Evolutionary conservation across 2,113 vertebrate genomes (phyloP).

Genomic region (Panthera tigris): DNA sequence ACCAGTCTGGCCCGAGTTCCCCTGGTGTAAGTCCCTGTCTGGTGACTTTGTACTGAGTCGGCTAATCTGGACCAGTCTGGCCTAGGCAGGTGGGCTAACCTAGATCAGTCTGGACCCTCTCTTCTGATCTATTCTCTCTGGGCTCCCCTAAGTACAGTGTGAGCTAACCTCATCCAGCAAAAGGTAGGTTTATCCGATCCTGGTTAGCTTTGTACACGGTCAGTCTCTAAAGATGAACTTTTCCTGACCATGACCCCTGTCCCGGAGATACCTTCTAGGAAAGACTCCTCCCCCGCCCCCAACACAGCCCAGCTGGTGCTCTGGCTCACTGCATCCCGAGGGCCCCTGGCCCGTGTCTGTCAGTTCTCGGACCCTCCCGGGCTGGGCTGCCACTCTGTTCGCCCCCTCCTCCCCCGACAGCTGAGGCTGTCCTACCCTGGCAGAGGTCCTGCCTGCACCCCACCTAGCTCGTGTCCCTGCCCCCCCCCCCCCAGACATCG

Average conservation of each 20-base stretch:
- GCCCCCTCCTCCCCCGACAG: not conserved
- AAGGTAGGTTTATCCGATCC: not conserved
- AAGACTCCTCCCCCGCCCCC: not conserved
- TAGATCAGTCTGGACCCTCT: not conserved
- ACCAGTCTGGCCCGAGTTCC: not conserved
- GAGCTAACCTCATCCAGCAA: not conserved
- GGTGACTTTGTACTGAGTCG: not conserved
- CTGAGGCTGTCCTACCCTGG: not conserved
- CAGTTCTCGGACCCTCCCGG: rapidly evolving
- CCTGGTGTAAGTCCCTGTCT: not conserved
- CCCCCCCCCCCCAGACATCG: conserved; percentile 87
- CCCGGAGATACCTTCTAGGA: not conserved
- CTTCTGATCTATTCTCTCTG: not conserved
- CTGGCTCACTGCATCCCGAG: not conserved
- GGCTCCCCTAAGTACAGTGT: not conserved
- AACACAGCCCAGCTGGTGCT: not conserved
- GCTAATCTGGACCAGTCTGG: not conserved
- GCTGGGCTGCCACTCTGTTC: not conserved
- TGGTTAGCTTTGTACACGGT: not conserved
- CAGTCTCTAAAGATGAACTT: not conserved
- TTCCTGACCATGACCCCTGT: not conserved
- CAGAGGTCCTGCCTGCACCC: rapidly evolving
- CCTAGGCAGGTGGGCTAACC: not conserved
- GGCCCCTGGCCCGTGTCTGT: not conserved
- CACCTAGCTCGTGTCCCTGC: not conserved